These are phyloP conservation scores for Drosophila bocqueti DNA, from an alignment of 1,140 invertebrate genomes.

Conservation along the genomic window DNA sequence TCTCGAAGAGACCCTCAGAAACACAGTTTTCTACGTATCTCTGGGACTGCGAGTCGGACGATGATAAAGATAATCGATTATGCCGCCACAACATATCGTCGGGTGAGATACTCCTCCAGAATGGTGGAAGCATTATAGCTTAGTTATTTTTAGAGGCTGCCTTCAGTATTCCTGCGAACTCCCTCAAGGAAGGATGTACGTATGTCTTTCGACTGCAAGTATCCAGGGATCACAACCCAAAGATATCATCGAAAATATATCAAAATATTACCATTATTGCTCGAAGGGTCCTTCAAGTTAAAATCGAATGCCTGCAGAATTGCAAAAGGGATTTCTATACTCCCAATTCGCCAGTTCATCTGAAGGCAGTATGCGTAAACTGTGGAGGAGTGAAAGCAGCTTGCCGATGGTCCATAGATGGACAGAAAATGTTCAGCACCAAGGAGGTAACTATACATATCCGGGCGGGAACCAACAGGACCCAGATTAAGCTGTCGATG, in stretches of 20 bases:
- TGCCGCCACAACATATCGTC: conserved; percentile 30
- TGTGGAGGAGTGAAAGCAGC: not conserved
- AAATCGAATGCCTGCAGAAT: conserved; percentile 36
- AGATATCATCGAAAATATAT: not conserved
- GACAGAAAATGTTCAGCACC: not conserved
- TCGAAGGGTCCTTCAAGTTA: conserved; percentile 2
- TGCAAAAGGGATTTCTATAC: conserved; percentile 18
- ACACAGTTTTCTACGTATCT: conserved; percentile 35
- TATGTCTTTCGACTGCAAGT: conserved; percentile 39
- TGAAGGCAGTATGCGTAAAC: conserved; percentile 21
- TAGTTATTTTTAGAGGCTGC: conserved; percentile 13
- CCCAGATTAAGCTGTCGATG: not conserved
- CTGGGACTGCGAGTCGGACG: conserved; percentile 37
- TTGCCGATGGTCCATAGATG: conserved; percentile 38
- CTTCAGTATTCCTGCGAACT: conserved; percentile 27
- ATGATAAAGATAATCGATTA: conserved; percentile 5
- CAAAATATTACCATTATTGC: conserved; percentile 19
- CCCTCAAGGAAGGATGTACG: not conserved
- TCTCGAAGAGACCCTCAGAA: conserved; percentile 11
- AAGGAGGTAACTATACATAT: conserved; percentile 7
- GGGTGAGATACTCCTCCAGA: conserved; percentile 18
- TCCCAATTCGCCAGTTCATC: conserved; percentile 11
- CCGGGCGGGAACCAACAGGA: not conserved
- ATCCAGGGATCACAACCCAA: conserved; percentile 28
- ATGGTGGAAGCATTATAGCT: not conserved